These are phyloP conservation scores for Capra hircus DNA, from an alignment of 2,113 vertebrate species.

Conservation along the genomic window DNA sequence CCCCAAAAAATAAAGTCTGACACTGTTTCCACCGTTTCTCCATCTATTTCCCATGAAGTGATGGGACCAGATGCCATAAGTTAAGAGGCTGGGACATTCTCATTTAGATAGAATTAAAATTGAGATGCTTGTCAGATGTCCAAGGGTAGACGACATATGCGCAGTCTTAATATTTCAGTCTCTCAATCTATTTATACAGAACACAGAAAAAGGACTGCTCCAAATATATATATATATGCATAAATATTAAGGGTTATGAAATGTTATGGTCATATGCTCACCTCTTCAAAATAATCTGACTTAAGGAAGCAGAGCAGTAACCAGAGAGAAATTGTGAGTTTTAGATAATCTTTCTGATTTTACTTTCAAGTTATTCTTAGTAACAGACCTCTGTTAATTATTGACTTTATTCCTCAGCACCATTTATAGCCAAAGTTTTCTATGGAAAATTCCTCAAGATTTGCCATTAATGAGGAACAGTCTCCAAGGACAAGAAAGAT, in stretches of 20 bases:
- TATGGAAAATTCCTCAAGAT: neutral
- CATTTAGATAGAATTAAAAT: neutral
- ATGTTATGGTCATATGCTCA: neutral
- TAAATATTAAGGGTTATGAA: neutral
- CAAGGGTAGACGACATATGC: neutral
- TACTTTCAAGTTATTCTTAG: neutral
- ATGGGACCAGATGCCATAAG: too few species aligned
- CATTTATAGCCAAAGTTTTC: neutral
- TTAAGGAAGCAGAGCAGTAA: neutral
- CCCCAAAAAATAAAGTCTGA: too few species aligned
- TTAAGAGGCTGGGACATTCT: neutral
- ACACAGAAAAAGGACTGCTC: neutral
- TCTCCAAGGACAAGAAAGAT: neutral
- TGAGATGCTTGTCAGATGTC: neutral
- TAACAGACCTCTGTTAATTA: neutral
- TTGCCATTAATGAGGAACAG: conserved; percentile 18
- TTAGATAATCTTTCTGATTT: neutral
- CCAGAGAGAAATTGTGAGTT: neutral
- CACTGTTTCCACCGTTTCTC: too few species aligned
- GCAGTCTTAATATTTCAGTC: neutral
- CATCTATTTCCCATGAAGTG: too few species aligned
- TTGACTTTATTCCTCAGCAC: neutral
- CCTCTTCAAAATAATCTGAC: neutral
- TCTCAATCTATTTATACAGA: neutral
- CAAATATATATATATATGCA: neutral